Evolutionary conservation across 1,140 invertebrate genomes (phyloP).

Genomic region (Leptopilina clavipes): DNA sequence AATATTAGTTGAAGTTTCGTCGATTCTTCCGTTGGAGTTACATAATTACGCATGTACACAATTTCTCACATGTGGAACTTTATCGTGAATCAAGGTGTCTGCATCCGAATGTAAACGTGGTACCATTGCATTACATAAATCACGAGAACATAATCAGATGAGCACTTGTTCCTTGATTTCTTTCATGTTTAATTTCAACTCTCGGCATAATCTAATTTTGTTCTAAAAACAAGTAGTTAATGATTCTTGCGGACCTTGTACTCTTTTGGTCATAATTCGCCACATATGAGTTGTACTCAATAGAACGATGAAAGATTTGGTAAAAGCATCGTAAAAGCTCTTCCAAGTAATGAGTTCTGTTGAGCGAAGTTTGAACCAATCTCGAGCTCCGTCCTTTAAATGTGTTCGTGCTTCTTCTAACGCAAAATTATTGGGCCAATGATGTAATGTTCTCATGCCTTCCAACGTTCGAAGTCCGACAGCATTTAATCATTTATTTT

Average conservation of each 20-base stretch:
- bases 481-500: too few relatives aligned
- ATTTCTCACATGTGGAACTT: too few relatives aligned
- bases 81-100: constrained; percentile 37
- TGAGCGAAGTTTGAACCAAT: constrained; percentile 18
- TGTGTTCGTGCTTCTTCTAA: constrained; percentile 36
- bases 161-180: constrained; percentile 42
- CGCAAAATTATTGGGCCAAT: constrained; percentile 20
- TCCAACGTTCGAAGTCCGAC: constrained; percentile 35
- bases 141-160: constrained; percentile 36
- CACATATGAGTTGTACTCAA: constrained; percentile 17
- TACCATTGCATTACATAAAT: constrained; percentile 39
- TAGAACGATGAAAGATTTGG: neutral
- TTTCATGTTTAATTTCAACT: neutral
- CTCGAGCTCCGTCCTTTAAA: constrained; percentile 28
- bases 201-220: constrained; percentile 37
- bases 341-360: neutral
- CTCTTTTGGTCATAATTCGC: constrained; percentile 35
- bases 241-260: constrained; percentile 26
- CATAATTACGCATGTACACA: too few relatives aligned
- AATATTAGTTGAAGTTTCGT: too few relatives aligned
- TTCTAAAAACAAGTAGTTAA: constrained; percentile 33
- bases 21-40: too few relatives aligned
- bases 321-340: constrained; percentile 1
- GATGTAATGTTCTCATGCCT: constrained; percentile 13
- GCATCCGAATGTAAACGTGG: neutral